Conservation (phyloP, 2,113 vertebrate genomes). For the Lophochroa leadbeateri region DNA sequence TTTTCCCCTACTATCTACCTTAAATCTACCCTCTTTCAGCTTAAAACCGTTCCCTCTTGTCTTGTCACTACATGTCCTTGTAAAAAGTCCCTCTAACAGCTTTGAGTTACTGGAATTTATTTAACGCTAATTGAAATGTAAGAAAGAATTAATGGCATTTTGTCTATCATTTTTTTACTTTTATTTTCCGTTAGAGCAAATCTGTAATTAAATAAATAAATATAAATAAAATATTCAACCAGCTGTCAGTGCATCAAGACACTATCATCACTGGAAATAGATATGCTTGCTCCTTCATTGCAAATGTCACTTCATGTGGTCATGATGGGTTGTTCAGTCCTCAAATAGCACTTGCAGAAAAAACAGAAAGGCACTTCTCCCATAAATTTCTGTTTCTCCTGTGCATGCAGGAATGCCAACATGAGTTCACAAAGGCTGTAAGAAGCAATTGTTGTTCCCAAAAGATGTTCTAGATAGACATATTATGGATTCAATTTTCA, state of each 20-base stretch:
- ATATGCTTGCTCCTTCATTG: background rate
- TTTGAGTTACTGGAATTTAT: background rate
- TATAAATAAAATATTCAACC: background rate
- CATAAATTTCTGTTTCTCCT: background rate
- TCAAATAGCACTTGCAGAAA: background rate
- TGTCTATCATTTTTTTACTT: background rate
- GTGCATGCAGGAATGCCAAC: background rate
- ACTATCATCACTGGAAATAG: background rate
- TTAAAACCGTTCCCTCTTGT: background rate
- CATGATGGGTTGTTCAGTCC: background rate
- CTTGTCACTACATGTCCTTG: background rate
- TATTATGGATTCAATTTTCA: background rate
- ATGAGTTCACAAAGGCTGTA: background rate
- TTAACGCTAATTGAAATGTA: background rate
- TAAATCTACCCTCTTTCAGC: background rate
- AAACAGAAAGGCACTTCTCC: background rate
- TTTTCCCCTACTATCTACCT: background rate
- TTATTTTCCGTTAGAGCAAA: background rate
- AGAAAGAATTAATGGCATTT: background rate
- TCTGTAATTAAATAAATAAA: background rate
- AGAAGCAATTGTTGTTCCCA: background rate
- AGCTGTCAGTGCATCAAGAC: background rate
- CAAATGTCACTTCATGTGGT: background rate
- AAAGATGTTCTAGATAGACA: background rate
- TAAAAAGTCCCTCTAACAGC: background rate